phyloP scores from a whole-genome alignment of 2,888 invertebrate genomes.

The Peribatodes rhomboidaria region DNA sequence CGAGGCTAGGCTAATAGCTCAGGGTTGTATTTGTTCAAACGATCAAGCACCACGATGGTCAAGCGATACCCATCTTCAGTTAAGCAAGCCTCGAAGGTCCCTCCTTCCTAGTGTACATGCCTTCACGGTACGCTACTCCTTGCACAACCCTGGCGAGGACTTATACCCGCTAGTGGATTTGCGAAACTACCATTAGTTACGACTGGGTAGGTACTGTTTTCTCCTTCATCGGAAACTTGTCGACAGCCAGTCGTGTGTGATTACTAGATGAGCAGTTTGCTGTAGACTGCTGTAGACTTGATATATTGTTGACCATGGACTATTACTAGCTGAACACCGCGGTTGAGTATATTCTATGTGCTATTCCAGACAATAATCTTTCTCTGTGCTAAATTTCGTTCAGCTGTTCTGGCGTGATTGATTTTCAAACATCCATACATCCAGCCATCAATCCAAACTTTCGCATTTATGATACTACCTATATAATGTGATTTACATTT shows the following conservation, averaged over 20 bases:
- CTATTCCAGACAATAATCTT: no score
- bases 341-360: no score
- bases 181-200: conserved; percentile 63
- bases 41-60: conserved; percentile 18
- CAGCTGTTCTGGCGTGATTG: no score
- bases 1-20: neutral
- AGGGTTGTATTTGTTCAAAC: conserved; percentile 14
- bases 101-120: conserved; percentile 59
- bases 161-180: conserved; percentile 59
- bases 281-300: neutral
- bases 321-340: no score
- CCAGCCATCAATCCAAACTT: no score
- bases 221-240: conserved; percentile 53
- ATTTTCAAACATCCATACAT: no score
- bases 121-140: conserved; percentile 71
- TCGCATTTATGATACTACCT: no score
- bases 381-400: no score
- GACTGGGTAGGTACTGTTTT: conserved; percentile 58
- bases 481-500: no score
- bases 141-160: conserved; percentile 71
- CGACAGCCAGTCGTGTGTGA: conserved; percentile 46
- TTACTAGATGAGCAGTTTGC: conserved; percentile 13
- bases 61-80: conserved; percentile 42
- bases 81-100: conserved; percentile 53
- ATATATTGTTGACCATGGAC: neutral